A percentile compares a stretch with the other conserved stretches of the same genome.
phyloP scores from a whole-genome alignment of 1,140 invertebrate genomes.

The Trachymyrmex septentrionalis region DNA sequence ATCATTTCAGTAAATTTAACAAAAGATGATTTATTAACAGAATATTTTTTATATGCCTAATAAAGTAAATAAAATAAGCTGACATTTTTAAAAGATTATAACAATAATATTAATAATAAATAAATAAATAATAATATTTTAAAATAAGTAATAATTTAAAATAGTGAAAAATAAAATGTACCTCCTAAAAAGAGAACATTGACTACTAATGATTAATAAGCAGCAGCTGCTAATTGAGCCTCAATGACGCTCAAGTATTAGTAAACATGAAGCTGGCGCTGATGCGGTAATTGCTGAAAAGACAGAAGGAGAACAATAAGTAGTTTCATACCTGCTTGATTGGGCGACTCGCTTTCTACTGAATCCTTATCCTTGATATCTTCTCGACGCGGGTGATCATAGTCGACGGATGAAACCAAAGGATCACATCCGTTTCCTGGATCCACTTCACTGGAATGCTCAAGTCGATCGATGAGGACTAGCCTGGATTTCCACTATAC shows the following conservation, averaged over 20 bases:
- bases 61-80: not conserved
- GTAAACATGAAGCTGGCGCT: not conserved
- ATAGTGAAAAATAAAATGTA: not conserved
- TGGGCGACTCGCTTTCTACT: conserved; percentile 2
- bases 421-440: conserved; percentile 35
- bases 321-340: conserved; percentile 16
- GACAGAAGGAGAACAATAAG: not conserved
- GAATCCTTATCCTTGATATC: conserved; percentile 18
- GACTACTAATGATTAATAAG: not conserved
- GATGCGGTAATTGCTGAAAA: not conserved
- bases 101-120: not conserved
- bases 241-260: not conserved
- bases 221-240: not conserved
- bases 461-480: not conserved
- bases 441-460: not conserved
- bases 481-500: not conserved
- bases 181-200: not conserved
- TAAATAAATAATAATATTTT: not conserved
- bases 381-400: conserved; percentile 24
- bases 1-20: not conserved
- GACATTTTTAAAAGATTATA: not conserved
- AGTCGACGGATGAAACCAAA: conserved; percentile 27
- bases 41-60: not conserved
- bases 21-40: not conserved
- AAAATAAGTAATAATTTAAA: not conserved